Percentiles rank a stretch among this genome's conserved stretches.
phyloP scores from a whole-genome alignment of 2,797 vertebrate genomes.

The Amblyraja radiata region DNA sequence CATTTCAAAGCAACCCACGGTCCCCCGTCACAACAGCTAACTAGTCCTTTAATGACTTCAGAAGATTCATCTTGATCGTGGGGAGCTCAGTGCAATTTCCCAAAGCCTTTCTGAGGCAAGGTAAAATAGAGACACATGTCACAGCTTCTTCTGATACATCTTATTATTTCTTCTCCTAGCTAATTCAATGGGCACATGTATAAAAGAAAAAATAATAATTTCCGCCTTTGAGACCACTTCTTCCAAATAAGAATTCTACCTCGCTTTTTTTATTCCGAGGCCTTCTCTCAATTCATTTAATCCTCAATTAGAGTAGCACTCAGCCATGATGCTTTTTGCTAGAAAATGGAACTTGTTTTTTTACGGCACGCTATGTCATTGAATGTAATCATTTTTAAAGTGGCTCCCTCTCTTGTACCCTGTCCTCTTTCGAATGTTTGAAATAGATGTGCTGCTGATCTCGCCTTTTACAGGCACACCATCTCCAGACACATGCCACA shows the following conservation, averaged over 20 bases:
- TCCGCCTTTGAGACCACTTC: background rate
- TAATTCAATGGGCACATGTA: background rate
- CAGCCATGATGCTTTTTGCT: background rate
- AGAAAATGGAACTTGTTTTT: background rate
- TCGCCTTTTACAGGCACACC: background rate
- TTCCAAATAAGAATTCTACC: background rate
- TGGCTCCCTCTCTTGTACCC: background rate
- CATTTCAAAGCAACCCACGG: background rate
- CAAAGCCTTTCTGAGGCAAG: background rate
- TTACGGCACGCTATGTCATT: background rate
- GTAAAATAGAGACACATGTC: background rate
- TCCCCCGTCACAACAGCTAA: background rate
- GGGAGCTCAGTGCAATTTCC: background rate
- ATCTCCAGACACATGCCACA: background rate
- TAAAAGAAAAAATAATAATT: background rate
- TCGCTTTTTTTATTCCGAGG: background rate
- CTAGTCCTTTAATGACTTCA: background rate
- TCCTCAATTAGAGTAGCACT: background rate
- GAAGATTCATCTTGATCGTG: background rate
- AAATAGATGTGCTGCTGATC: background rate
- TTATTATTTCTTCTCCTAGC: background rate
- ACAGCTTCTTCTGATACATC: background rate
- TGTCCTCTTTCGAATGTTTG: background rate
- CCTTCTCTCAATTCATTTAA: background rate
- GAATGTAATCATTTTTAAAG: slow-evolving; percentile 10